Base-by-base conservation (phyloP, 2,113 vertebrate genomes). In the Cricetomys ansorgei region DNA sequence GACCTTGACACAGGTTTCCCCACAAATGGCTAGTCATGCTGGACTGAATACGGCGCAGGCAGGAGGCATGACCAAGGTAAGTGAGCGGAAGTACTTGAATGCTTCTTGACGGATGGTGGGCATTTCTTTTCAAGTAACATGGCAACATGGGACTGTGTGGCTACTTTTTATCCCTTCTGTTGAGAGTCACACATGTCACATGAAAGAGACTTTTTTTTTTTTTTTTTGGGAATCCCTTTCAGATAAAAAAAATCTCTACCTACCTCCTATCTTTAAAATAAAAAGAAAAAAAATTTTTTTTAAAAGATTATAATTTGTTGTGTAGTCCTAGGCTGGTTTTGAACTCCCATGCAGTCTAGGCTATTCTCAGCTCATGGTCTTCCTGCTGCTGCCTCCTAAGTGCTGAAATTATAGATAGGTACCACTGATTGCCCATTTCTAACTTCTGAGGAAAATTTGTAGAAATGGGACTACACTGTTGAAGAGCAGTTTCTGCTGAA, bases 61-160 rank as follows among this genome's bases (percentile, higher is more conserved):
- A 79, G 99, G 99, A 98, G 99, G 99, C 98, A 99, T 99, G 98
- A 98, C 99, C 97, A 99, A 99, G 99, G 99, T 99, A 98, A 98
- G 99, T 98, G 75, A 73, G 4, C 75, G 89, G 83, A 73, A 6
- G 65, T 31, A 27, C 37, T 93, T 65, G 65, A 50, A 13, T 55
- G 7, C 25, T 62, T 93, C 37, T 64, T 92, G 19, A n/a, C 23
- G 45, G 45, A 73, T 7, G 0, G 0, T 25, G 10, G 27, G 37
- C 25, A 79, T 48, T 70, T 93, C 70, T 45, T 53, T 77, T 50
- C 45, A 8, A 77, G 34, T 15, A 69, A 12, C 5, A 2, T 7
- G 2, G 31, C 29, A 43, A 55, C 37, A 37, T 29, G 8, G 64
- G 43, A 43, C 3, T 3, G 2, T 7, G 7, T 16, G 11, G 7